Conservation (phyloP, 2,888 invertebrate genomes). For the Machimus atricapillus region DNA sequence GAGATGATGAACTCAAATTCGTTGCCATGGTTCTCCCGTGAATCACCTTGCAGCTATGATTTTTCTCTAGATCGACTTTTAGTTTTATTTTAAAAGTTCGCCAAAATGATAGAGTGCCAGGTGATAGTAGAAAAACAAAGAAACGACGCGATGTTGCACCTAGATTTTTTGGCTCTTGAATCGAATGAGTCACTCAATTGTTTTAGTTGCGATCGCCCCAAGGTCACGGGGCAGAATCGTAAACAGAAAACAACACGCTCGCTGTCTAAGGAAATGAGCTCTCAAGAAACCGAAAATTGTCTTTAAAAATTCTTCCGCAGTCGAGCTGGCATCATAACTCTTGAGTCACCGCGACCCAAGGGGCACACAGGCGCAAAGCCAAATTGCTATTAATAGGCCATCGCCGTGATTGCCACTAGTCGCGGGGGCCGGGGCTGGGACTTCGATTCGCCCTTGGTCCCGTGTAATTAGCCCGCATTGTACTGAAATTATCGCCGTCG, state of each 20-base stretch:
- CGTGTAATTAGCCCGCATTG: slow-evolving; percentile 19
- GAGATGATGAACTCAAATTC: not conserved
- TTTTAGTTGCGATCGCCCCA: not conserved
- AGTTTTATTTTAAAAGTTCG: not conserved
- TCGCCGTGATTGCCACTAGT: not conserved
- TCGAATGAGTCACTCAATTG: not conserved
- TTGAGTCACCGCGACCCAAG: not conserved
- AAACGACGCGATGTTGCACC: not conserved
- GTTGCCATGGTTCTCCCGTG: not conserved
- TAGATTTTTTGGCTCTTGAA: not conserved
- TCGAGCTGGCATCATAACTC: not conserved
- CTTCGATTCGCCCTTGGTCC: slow-evolving; percentile 2
- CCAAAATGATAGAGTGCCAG: not conserved
- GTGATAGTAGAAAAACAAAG: not conserved
- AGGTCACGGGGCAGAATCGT: not conserved
- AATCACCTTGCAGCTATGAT: not conserved
- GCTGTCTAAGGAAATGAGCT: not conserved
- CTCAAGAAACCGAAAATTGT: not conserved
- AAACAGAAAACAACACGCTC: not conserved
- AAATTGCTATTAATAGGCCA: slow-evolving; percentile 22
- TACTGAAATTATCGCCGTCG: slow-evolving; percentile 21
- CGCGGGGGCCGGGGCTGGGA: not conserved
- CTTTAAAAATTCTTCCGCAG: not conserved
- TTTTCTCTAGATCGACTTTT: not conserved
- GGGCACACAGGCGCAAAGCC: not conserved